These are phyloP conservation scores for Heloderma charlesbogerti DNA, from an alignment of 2,113 vertebrate genomes.

Conservation along the genomic window DNA sequence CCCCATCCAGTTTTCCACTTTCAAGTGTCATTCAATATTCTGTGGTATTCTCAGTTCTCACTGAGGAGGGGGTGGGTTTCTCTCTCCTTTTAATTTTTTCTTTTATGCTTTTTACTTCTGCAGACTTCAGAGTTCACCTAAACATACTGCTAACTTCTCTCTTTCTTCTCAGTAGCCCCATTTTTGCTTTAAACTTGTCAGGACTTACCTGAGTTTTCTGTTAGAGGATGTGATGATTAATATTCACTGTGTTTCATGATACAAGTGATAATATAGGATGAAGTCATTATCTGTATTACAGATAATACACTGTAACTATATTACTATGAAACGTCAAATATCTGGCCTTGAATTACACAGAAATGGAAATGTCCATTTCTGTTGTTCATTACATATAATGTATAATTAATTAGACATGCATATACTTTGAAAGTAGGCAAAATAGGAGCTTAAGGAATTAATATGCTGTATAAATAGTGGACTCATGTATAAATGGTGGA, in stretches of 20 bases:
- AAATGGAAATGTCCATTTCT: neutral
- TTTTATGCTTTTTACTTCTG: neutral
- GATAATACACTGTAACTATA: no score
- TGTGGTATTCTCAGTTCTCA: neutral
- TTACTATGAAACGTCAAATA: neutral
- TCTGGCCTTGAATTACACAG: neutral
- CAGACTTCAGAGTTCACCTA: neutral
- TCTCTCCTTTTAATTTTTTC: neutral
- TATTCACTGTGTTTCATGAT: neutral
- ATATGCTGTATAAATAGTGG: constrained; percentile 1
- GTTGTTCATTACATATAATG: neutral
- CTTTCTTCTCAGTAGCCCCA: neutral
- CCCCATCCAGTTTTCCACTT: neutral
- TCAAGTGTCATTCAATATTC: neutral
- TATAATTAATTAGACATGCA: neutral
- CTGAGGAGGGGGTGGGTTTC: neutral
- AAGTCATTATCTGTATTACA: neutral
- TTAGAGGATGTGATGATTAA: neutral
- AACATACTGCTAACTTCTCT: neutral
- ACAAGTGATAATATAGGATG: neutral
- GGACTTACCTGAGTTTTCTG: neutral
- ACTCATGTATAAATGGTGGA: neutral
- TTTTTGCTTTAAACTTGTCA: neutral
- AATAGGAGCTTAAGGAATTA: neutral
- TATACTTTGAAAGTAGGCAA: neutral